Evolutionary conservation across 2,797 vertebrate genomes (phyloP).

Genomic region (Etheostoma nigrum): DNA sequence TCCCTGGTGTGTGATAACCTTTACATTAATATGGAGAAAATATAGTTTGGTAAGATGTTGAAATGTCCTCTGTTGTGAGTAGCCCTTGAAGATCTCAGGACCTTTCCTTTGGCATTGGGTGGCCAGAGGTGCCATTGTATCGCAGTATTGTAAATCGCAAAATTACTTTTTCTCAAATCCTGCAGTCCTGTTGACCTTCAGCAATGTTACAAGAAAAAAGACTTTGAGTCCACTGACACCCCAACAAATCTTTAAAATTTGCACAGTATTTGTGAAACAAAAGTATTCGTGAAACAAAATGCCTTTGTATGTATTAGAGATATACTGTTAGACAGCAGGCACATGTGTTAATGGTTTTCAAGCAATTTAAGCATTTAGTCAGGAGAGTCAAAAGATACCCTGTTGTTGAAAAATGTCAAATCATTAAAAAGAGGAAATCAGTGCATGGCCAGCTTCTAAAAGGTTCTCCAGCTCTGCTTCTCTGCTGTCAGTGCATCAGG

Average conservation of each 20-base stretch:
- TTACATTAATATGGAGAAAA: too few species aligned
- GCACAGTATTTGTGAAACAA: neutral
- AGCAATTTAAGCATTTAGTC: neutral
- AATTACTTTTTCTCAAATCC: too few species aligned
- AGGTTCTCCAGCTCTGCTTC: conserved; percentile 5
- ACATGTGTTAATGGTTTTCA: neutral
- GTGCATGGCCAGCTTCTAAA: conserved; percentile 14
- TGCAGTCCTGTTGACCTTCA: neutral
- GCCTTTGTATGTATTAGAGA: neutral
- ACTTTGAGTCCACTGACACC: neutral
- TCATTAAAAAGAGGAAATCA: conserved; percentile 17
- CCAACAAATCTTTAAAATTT: neutral
- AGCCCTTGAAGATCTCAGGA: too few species aligned
- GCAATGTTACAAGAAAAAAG: neutral
- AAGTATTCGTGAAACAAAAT: neutral
- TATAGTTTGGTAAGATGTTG: too few species aligned
- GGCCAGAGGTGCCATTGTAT: too few species aligned
- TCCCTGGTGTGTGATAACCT: too few species aligned
- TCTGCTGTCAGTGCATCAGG: conserved; percentile 16
- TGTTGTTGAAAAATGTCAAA: conserved; percentile 15
- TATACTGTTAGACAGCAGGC: neutral
- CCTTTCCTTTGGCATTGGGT: too few species aligned
- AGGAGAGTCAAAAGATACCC: neutral
- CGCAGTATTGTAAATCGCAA: too few species aligned
- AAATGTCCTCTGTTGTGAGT: too few species aligned